Base-by-base conservation (phyloP, 2,113 vertebrate genomes). In the Saccopteryx bilineata region DNA sequence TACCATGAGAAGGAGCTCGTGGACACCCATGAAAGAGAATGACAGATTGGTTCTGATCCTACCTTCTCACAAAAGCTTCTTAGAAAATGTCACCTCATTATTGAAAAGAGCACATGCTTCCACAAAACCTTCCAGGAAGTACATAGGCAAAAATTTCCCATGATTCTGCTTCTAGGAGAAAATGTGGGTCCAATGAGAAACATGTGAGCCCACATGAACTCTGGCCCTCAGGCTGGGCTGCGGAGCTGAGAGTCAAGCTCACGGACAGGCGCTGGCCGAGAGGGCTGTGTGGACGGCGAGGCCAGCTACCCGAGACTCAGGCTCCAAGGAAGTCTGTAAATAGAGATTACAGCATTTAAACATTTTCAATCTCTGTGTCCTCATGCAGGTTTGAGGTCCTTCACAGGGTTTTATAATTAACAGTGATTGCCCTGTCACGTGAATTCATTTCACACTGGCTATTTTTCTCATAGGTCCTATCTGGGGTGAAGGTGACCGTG, bases 141-240 rank as follows among this genome's bases (percentile, higher is more conserved):
- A 39, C 24, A 24, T 3, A 60, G 21, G 68, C 52, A 21, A 12
- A 12, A 11, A 63, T 24, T 63, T 60, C 65, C 79, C 74, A 66
- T 5, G 28, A 52, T 74, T 89, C 83, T 87, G 33, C 46, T 82
- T 60, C 88, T 17, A 56, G 68, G 72, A 86, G 69, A 46, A 96
- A 74, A 65, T 63, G 69, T 61, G 18, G 6, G 7, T n/a, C 13
- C 21, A 50, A n/a, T 68, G 63, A 56, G 71, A 71, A 82, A 60
- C 0, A 0, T 18, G 33, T 31, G 66, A 23, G 24, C 52, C 21
- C 8, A 0, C 0, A 1, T 9, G 17, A 6, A 7, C 26, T 2
- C 58, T 58, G 33, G 21, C 26, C 26, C 48, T 58, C 1, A 2
- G 33, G 33, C 3, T 2, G 46, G 26, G 21, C 17, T 5, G 1